Base-by-base conservation (phyloP, 2,797 vertebrate genomes). In the Darevskia nairensis region DNA sequence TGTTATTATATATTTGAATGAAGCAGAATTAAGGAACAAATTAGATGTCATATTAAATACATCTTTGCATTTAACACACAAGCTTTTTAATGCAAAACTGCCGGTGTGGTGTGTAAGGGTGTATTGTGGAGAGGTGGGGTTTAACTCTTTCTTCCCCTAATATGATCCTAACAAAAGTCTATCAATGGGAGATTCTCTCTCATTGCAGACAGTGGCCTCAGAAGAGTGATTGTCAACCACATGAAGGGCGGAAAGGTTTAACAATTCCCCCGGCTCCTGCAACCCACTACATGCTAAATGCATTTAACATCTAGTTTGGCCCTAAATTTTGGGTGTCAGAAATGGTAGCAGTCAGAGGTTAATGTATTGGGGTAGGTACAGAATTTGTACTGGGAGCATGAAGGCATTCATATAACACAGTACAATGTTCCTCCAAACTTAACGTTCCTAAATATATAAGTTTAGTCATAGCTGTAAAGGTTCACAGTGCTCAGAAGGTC, bases 371-470 rank as follows among this genome's bases (percentile, higher is more conserved):
- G 44, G 7, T 39, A 75, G 71, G 23, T 32, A 84, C 13, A 84
- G 23, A 27, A 59, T 55, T 80, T 72, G 23, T n/a, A 21, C 8
- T 29, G 66, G 32, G 23, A 41, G 46, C 77, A 80, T 55, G 32
- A 13, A 79, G 76, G 32, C 39, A 69, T 55, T 50, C 44, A 35
- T 66, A 55, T 35, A 69, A 86, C 27, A n/a, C 76, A 79, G 76
- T n/a, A 35, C 59, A 64, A 64, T 68, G 41, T 66, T 68, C 41
- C 55, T 79, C n/a, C 64, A 59, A 21, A 78, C 61, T 32, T 55
- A 50, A 78, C 85, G 66, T 86, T 78, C 76, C 76, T 80, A 80
- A 86, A 81, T 87, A 82, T 74, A 82, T 68, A 78, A 32, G 71
- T 64, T 75, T 82, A 44, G 61, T 82, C 86, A 64, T 39, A 66